phyloP scores from a whole-genome alignment of 1,140 invertebrate genomes.

The Drosophila kanapiae region DNA sequence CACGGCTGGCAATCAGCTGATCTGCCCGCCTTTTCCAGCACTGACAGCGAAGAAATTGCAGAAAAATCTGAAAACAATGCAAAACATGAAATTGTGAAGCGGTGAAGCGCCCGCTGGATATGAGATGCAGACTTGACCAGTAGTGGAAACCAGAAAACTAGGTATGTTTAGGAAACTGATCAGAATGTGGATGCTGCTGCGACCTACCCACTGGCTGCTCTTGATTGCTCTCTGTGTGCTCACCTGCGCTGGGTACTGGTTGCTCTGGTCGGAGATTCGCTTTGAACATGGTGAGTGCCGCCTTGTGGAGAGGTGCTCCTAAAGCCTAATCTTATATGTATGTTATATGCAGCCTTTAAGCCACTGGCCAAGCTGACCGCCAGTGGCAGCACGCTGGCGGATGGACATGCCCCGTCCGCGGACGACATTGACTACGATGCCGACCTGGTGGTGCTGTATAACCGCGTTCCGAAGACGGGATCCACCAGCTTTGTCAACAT shows the following conservation, averaged over 20 bases:
- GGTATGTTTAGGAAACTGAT: slow-evolving; percentile 64
- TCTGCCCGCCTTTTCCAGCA: slow-evolving; percentile 5
- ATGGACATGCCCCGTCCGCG: slow-evolving; percentile 3
- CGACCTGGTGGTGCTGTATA: slow-evolving; percentile 95
- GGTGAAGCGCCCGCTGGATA: slow-evolving; percentile 42
- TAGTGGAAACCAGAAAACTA: slow-evolving; percentile 15
- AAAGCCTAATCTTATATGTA: not conserved
- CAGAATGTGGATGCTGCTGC: slow-evolving; percentile 68
- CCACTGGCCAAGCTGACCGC: slow-evolving; percentile 47
- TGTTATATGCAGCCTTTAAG: slow-evolving; percentile 45
- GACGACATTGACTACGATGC: slow-evolving; percentile 86
- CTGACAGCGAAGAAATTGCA: slow-evolving; percentile 15
- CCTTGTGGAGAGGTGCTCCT: not conserved
- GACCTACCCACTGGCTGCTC: slow-evolving; percentile 65
- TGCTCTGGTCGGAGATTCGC: slow-evolving; percentile 62
- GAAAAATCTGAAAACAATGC: slow-evolving; percentile 42
- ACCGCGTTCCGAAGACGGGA: slow-evolving; percentile 99
- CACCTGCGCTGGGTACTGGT: slow-evolving; percentile 65
- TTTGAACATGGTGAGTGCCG: slow-evolving; percentile 55
- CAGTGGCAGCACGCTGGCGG: slow-evolving; percentile 15
- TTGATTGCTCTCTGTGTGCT: slow-evolving; percentile 51
- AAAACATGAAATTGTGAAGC: slow-evolving; percentile 18
- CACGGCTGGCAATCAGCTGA: not conserved
- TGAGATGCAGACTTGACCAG: slow-evolving; percentile 27
- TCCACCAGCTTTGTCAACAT: slow-evolving; percentile 99